Evolutionary conservation across 2,888 invertebrate genomes (phyloP).

Genomic region (Mimas tiliae): DNA sequence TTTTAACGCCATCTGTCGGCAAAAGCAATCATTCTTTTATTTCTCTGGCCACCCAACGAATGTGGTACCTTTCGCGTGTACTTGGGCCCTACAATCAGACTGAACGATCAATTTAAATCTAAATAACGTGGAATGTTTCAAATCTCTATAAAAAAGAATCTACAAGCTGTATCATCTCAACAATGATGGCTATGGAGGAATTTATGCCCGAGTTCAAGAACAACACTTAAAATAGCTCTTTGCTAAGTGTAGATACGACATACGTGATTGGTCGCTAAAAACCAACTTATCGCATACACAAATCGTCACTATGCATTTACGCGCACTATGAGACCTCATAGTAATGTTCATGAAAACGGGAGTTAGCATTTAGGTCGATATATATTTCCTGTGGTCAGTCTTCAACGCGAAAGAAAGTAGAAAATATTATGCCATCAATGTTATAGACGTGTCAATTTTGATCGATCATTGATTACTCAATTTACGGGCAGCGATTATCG

Average conservation of each 20-base stretch:
- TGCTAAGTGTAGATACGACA: too few relatives aligned
- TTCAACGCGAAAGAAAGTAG: conserved; percentile 34
- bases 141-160: conserved; percentile 54
- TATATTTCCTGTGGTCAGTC: conserved; percentile 47
- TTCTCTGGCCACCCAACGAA: conserved; percentile 34
- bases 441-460: conserved; percentile 30
- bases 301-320: too few relatives aligned
- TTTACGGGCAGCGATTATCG: not conserved
- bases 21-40: conserved; percentile 17
- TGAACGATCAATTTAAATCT: conserved; percentile 35
- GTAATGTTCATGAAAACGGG: too few relatives aligned
- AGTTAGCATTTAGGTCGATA: conserved; percentile 26
- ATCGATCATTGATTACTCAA: conserved; percentile 33
- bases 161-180: conserved; percentile 29
- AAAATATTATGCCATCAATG: conserved; percentile 37
- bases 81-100: conserved; percentile 36
- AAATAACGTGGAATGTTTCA: conserved; percentile 55
- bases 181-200: conserved; percentile 24
- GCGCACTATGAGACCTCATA: too few relatives aligned
- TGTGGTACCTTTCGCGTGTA: conserved; percentile 30
- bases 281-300: too few relatives aligned
- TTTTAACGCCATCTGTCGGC: not conserved
- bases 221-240: too few relatives aligned
- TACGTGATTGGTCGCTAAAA: too few relatives aligned
- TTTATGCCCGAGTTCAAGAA: too few relatives aligned